These are phyloP conservation scores for Ichneumoninae sp. DNA, from an alignment of 2,888 invertebrate species.

Conservation along the genomic window DNA sequence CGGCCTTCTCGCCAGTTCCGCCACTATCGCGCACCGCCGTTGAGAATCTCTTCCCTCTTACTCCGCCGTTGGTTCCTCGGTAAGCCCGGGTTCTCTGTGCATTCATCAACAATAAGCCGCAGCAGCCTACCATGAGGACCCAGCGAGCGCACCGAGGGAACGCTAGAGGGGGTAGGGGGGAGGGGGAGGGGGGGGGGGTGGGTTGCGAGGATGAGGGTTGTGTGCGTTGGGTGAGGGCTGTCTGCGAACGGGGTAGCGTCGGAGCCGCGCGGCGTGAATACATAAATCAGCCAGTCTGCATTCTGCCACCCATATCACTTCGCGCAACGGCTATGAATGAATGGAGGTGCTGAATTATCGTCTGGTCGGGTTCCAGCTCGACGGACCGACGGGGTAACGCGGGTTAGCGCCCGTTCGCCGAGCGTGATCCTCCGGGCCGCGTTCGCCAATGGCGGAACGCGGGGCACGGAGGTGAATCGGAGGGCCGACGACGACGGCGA, in stretches of 20 bases:
- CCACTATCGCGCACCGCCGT: constrained; percentile 22
- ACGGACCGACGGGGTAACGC: constrained; percentile 25
- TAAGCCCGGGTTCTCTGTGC: constrained; percentile 66
- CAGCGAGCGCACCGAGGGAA: constrained; percentile 50
- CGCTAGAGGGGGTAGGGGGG: constrained; percentile 35
- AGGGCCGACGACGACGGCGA: constrained; percentile 34
- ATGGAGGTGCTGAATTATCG: constrained; percentile 80
- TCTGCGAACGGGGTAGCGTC: constrained; percentile 7
- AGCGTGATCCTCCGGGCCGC: constrained; percentile 38
- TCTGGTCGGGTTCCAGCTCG: constrained; percentile 70
- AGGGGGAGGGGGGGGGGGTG: constrained; percentile 37
- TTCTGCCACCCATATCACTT: constrained; percentile 79
- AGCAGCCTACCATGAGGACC: constrained; percentile 62
- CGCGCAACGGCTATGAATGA: constrained; percentile 78
- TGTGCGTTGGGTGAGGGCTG: constrained; percentile 3
- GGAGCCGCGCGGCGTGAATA: constrained; percentile 73
- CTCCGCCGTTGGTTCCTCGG: constrained; percentile 36
- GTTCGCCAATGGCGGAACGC: constrained; percentile 40
- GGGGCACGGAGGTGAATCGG: constrained; percentile 16
- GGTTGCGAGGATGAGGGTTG: constrained; percentile 50
- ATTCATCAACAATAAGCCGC: constrained; percentile 77
- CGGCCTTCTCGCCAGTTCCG: constrained; percentile 27
- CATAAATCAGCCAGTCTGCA: constrained; percentile 80
- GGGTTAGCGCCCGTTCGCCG: constrained; percentile 31
- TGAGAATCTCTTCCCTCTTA: constrained; percentile 31